Evolutionary conservation across 2,113 vertebrate species (phyloP).

Genomic region (Percopsis transmontana): DNA sequence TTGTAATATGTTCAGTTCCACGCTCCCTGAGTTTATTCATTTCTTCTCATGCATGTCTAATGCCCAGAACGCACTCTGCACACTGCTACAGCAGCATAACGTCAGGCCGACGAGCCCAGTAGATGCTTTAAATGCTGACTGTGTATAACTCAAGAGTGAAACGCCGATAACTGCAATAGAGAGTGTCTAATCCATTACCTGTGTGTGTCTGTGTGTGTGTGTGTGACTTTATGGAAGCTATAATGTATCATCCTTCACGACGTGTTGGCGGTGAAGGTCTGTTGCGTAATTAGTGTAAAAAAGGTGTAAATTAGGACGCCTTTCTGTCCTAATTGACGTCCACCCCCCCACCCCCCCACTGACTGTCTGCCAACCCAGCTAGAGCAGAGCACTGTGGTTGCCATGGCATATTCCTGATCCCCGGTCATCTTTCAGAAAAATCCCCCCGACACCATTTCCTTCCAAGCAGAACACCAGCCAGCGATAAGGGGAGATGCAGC

Average conservation of each 20-base stretch:
- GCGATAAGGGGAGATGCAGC: too few species aligned
- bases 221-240: slow-evolving; percentile 19
- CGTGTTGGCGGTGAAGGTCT: slow-evolving; percentile 56
- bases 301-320: slow-evolving; percentile 30
- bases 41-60: slow-evolving; percentile 20
- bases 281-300: slow-evolving; percentile 45
- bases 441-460: too few species aligned
- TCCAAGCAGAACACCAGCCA: too few species aligned
- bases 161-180: slow-evolving; percentile 39
- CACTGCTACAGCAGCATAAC: slow-evolving; percentile 18
- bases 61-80: slow-evolving; percentile 23
- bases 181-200: slow-evolving; percentile 40
- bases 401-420: too few species aligned
- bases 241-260: slow-evolving; percentile 62
- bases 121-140: slow-evolving; percentile 39
- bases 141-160: slow-evolving; percentile 27
- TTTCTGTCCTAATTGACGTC: slow-evolving; percentile 38
- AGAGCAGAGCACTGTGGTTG: neutral
- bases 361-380: slow-evolving; percentile 25
- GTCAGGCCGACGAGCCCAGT: slow-evolving; percentile 7
- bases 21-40: slow-evolving; percentile 4
- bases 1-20: slow-evolving; percentile 7
- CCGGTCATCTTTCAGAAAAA: too few species aligned
- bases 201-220: neutral
- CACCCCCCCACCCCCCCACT: slow-evolving; percentile 17